A percentile compares a stretch with the other conserved stretches of the same genome.
These are phyloP conservation scores for Solea senegalensis DNA, from an alignment of 2,113 vertebrate genomes.

Conservation along the genomic window DNA sequence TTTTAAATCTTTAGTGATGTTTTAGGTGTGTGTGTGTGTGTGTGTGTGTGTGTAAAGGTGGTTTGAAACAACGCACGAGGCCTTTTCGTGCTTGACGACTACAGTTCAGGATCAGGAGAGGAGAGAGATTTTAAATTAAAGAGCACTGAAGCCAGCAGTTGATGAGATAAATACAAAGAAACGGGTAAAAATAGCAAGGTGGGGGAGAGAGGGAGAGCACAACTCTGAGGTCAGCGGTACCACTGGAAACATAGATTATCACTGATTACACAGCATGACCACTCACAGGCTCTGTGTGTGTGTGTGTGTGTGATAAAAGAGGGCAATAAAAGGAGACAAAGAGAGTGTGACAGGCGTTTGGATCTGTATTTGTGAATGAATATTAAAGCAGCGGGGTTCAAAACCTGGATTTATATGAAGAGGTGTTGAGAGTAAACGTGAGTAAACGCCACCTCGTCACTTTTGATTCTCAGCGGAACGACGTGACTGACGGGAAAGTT, in stretches of 20 bases:
- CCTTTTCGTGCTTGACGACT: conserved; percentile 55
- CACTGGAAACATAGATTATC: conserved; percentile 25
- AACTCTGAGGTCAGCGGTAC: conserved; percentile 12
- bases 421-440: neutral
- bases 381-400: neutral
- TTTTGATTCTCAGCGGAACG: no score
- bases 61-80: conserved; percentile 55
- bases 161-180: conserved; percentile 32
- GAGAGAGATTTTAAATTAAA: conserved; percentile 39
- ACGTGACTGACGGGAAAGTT: no score
- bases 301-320: conserved; percentile 23
- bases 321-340: conserved; percentile 4
- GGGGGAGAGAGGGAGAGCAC: neutral
- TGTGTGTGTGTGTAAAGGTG: conserved; percentile 16
- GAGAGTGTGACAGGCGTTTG: neutral
- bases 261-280: conserved; percentile 1
- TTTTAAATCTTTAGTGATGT: no score
- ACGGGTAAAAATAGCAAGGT: neutral
- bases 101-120: conserved; percentile 37
- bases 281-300: neutral
- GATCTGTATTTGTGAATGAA: neutral
- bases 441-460: neutral
- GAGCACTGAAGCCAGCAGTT: conserved; percentile 20
- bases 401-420: neutral
- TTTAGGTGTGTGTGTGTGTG: neutral